Evolutionary conservation across 2,113 vertebrate species (phyloP).

Genomic region (Trochalopteron elliotii): DNA sequence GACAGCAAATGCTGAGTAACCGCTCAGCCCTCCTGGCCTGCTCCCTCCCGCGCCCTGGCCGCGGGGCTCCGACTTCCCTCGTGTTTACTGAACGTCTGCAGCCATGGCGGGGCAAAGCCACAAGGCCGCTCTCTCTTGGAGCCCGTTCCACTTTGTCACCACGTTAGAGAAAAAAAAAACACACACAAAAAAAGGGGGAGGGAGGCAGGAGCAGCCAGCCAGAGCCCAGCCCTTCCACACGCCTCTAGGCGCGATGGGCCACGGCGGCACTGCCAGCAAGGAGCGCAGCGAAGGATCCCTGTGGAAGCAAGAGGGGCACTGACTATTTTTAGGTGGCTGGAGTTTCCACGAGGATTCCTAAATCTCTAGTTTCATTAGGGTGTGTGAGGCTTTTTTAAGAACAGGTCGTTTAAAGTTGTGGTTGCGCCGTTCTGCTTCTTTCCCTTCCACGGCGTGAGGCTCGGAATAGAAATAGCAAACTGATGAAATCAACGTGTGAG

Average conservation of each 20-base stretch:
- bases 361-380: constrained; percentile 64
- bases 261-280: not conserved
- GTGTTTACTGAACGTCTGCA: constrained; percentile 57
- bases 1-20: constrained; percentile 70
- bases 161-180: not conserved
- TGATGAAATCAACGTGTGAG: not conserved
- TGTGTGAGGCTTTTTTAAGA: constrained; percentile 52
- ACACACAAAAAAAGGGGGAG: not conserved
- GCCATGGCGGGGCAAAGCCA: constrained; percentile 53
- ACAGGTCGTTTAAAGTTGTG: constrained; percentile 41
- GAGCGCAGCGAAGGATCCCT: not conserved
- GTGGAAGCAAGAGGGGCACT: not conserved
- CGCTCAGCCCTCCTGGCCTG: not conserved
- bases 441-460: not conserved
- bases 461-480: constrained; percentile 3
- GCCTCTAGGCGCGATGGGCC: not conserved
- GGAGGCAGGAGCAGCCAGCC: not conserved
- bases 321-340: constrained; percentile 57
- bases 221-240: not conserved
- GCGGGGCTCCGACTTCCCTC: not conserved
- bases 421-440: not conserved
- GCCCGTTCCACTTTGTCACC: constrained; percentile 16
- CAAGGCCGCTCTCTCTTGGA: constrained; percentile 29
- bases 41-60: not conserved
- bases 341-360: constrained; percentile 63